Evolutionary conservation across 2,113 vertebrate species (phyloP).

Genomic region (Tinamus guttatus): DNA sequence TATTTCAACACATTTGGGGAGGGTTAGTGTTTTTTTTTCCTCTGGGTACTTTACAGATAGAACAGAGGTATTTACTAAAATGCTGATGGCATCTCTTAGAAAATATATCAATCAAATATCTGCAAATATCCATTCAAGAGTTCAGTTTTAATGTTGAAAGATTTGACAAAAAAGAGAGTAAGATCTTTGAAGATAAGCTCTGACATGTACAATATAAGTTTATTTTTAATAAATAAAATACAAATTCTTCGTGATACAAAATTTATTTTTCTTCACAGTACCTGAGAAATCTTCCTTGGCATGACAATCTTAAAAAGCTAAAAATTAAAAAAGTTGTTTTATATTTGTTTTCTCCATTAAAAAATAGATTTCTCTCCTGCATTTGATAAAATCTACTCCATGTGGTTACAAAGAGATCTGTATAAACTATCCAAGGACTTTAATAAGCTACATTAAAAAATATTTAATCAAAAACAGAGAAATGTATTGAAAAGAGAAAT

Average conservation of each 20-base stretch:
- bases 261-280: background rate
- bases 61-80: background rate
- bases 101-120: background rate
- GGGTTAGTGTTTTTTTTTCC: background rate
- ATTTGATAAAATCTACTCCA: background rate
- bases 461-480: background rate
- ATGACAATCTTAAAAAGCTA: background rate
- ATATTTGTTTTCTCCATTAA: background rate
- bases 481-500: background rate
- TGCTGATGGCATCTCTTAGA: rapidly evolving
- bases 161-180: background rate
- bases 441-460: background rate
- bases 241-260: background rate
- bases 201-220: background rate
- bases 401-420: background rate
- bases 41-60: background rate
- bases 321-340: rapidly evolving
- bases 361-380: background rate
- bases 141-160: background rate
- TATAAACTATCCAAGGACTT: background rate
- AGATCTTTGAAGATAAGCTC: background rate
- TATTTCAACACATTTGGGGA: background rate
- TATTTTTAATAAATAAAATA: background rate
- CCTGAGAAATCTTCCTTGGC: background rate
- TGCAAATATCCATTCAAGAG: background rate